phyloP scores from a whole-genome alignment of 2,888 invertebrate genomes.

The Scaeva pyrastri region DNA sequence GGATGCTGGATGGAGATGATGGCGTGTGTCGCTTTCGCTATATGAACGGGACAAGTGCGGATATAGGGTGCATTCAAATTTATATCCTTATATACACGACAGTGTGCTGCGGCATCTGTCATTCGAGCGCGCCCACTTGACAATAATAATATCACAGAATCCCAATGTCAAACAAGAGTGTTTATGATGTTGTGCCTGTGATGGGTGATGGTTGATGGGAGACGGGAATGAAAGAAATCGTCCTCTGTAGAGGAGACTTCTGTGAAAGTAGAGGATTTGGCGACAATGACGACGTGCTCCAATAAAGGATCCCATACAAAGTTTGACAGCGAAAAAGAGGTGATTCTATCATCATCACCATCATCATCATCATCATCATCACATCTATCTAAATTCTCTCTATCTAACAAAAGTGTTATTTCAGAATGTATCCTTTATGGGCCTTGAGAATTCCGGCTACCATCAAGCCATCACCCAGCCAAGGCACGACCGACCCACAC shows the following conservation, averaged over 20 bases:
- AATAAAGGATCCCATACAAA: background rate
- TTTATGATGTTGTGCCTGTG: constrained; percentile 57
- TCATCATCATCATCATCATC: constrained; percentile 55
- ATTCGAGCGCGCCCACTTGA: constrained; percentile 3
- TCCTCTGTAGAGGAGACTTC: background rate
- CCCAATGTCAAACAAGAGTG: constrained; percentile 61
- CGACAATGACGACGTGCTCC: constrained; percentile 18
- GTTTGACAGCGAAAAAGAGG: background rate
- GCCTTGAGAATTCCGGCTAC: constrained; percentile 64
- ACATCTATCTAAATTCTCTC: constrained; percentile 31
- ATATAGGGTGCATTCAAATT: constrained; percentile 1
- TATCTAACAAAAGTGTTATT: constrained; percentile 63
- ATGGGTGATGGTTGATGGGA: no score
- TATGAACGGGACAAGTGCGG: background rate
- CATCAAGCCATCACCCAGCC: background rate
- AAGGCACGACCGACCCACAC: background rate
- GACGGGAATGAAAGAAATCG: background rate
- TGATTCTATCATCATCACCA: constrained; percentile 62
- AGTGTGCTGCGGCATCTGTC: constrained; percentile 7
- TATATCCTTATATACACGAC: constrained; percentile 40
- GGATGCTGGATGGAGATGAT: no score
- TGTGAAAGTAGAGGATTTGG: background rate
- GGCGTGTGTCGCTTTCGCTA: no score
- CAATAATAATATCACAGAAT: constrained; percentile 15
- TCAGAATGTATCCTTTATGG: constrained; percentile 69